Base-by-base conservation (phyloP, 2,888 invertebrate species). In the Polydrusus pterygomalis region DNA sequence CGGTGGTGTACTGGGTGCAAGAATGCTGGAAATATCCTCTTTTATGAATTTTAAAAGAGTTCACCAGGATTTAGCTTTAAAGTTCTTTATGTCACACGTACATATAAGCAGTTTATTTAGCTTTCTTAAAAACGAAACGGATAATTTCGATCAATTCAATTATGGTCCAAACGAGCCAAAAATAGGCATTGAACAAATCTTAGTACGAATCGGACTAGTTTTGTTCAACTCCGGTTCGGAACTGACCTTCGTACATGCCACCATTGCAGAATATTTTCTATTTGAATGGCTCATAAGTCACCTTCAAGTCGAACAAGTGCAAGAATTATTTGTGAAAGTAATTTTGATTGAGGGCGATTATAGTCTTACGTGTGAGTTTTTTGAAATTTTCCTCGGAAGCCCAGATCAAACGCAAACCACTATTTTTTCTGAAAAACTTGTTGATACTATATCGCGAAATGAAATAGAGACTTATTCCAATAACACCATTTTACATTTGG, bases 281-380 rank as follows among this genome's bases (percentile, higher is more conserved):
- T 56, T 56, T 56, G 34, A 56, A 15, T 56, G 56, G 56, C 56
- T 56, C n/a, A 8, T 56, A 15, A 56, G 13, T 30, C 15, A 56
- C 9, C 13, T 54, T 34, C 7, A 34, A 15, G 56, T 34, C 34
- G 56, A 56, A 7, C 56, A 56, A 56, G 56, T 56, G 9, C 56
- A 56, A 13, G 56, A 56, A 15, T 15, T 56, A 34, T 8, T 56
- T 8, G 34, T 56, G 2, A 30, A 15, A 15, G n/a, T 34, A 56
- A 56, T 56, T 34, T 15, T 56, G 15, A 15, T 34, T 7, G 56
- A 56, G 8, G 15, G 15, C 5, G 56, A 56, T 15, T 56, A 56
- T 34, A 34, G 34, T 25, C 56, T 56, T 9, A 34, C 56, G 15
- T 56, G 56, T 15, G 56, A 56, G 13, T 56, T 56, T 56, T 34